Conservation (phyloP, 2,888 invertebrate species). For the Aradus depressus region DNA sequence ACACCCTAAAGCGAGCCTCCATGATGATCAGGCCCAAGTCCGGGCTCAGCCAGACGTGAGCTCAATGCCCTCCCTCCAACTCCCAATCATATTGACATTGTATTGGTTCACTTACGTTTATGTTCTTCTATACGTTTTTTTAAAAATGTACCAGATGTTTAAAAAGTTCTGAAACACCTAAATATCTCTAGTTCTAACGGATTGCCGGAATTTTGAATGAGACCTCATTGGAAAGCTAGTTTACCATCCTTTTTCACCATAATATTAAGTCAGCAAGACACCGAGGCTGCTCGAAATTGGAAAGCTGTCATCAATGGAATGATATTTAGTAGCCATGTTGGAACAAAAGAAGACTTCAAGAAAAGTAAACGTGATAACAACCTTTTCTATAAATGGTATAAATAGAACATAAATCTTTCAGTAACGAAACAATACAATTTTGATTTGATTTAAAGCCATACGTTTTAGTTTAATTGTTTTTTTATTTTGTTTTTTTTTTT, state of each 20-base stretch:
- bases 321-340: too few species aligned
- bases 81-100: neutral
- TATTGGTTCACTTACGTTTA: slow-evolving; percentile 6
- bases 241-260: too few species aligned
- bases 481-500: slow-evolving; percentile 2
- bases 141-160: too few species aligned
- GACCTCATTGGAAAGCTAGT: too few species aligned
- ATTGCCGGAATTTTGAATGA: too few species aligned
- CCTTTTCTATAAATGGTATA: slow-evolving; percentile 9
- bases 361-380: slow-evolving; percentile 3
- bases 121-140: too few species aligned
- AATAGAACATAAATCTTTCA: slow-evolving; percentile 3
- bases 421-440: slow-evolving; percentile 8
- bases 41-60: slow-evolving; percentile 26
- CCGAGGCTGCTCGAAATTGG: too few species aligned
- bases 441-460: slow-evolving; percentile 8
- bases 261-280: too few species aligned
- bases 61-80: neutral
- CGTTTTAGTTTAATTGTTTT: slow-evolving; percentile 11
- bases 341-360: too few species aligned
- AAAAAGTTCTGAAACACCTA: too few species aligned
- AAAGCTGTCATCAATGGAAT: too few species aligned
- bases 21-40: slow-evolving; percentile 88
- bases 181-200: too few species aligned
- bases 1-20: slow-evolving; percentile 74